Base-by-base conservation (phyloP, 2,113 vertebrate species). In the Sander vitreus region DNA sequence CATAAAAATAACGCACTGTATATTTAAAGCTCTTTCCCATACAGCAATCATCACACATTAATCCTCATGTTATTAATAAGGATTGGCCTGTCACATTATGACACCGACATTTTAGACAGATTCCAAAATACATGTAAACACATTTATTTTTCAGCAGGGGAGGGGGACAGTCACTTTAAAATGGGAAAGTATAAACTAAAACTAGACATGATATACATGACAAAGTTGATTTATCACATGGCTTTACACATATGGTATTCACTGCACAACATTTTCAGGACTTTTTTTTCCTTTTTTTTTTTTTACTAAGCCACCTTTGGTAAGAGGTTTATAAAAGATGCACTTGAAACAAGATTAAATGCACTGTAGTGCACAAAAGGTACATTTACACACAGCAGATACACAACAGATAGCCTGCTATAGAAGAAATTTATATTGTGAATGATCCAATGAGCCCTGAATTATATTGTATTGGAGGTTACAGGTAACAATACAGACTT, bases 221-320 rank as follows among this genome's bases (percentile, higher is more conserved):
- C 63, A 81, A 76, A 75, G 3, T 39, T 53, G 39, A 19, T 83
- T 64, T 11, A 70, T 77, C 7, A 54, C 19, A 80, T 69, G 23
- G 36, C 30, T 83, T 86, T 60, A 54, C 70, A 73, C 13, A 80
- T 39, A 25, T 73, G 19, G 4, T 62, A 57, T 73, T 67, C 48
- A 84, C 66, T 13, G 53, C 43, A 82, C 48, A 85, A 43, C 54
- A 58, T 48, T 84, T 75, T 60, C n/a, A 82, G 54, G 47, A 67
- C 36, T 2, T 43, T 10, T 36, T 30, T 2, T 62, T 69, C 4
- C 2, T 82, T 78, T 84, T 70, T 53, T 30, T 14, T 88, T 25
- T n/a, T 78, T 85, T 81, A 89, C 54, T 88, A 94, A 93, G 93
- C 93, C 93, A 94, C 91, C 81, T 85, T 90, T 90, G 90, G 93